Percentiles rank a stretch among this genome's conserved stretches.
Conservation (phyloP, 2,888 invertebrate genomes). For the Pogonocherus hispidulus region DNA sequence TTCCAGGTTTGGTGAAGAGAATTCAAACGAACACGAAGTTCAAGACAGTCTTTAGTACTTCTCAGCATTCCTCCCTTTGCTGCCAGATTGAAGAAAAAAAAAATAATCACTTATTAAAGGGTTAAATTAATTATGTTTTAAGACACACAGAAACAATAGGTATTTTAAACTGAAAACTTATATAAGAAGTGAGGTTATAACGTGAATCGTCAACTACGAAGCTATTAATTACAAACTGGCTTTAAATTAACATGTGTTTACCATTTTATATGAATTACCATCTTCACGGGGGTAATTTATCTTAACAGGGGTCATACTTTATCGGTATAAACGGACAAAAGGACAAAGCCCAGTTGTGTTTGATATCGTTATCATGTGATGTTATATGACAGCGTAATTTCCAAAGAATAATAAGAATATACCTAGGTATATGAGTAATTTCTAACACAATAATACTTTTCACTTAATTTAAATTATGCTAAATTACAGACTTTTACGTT, state of each 20-base stretch:
- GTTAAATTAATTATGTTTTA: constrained; percentile 61
- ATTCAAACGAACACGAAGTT: constrained; percentile 90
- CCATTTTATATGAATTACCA: constrained; percentile 58
- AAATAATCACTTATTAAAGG: constrained; percentile 64
- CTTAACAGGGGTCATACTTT: constrained; percentile 59
- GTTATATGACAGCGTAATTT: no score
- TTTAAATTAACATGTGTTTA: constrained; percentile 40
- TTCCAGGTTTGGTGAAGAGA: constrained; percentile 94
- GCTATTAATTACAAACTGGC: neutral
- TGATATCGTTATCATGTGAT: constrained; percentile 54
- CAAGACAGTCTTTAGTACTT: constrained; percentile 86
- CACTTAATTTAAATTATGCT: constrained; percentile 3
- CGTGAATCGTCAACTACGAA: neutral
- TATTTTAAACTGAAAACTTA: constrained; percentile 13
- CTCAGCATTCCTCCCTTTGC: constrained; percentile 70
- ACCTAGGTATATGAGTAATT: no score
- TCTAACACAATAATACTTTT: no score
- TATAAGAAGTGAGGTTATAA: constrained; percentile 34
- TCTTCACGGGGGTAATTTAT: constrained; percentile 60
- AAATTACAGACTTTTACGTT: no score
- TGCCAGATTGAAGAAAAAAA: constrained; percentile 61
- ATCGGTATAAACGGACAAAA: constrained; percentile 57
- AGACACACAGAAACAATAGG: constrained; percentile 38
- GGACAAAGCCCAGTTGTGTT: constrained; percentile 54
- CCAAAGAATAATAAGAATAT: no score